Percentiles rank a stretch among this genome's conserved stretches.
Evolutionary conservation across 92 coral and sea anemone species (phyloP).

Genomic region (Porites evermanni): DNA sequence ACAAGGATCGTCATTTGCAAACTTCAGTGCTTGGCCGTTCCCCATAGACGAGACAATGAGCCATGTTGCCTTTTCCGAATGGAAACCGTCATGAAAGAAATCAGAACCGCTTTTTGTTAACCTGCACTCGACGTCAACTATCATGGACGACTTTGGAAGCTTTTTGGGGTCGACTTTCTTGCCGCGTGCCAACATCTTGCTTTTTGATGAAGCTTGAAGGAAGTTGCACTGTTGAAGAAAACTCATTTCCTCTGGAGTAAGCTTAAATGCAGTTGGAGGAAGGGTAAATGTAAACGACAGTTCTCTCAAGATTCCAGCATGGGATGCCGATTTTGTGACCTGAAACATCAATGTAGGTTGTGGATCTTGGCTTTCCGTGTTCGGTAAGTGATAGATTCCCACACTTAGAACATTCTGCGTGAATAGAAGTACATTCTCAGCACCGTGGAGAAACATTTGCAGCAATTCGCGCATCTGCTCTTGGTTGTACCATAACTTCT

Average conservation of each 20-base stretch:
- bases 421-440: conserved; percentile 78
- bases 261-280: conserved; percentile 15
- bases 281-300: neutral
- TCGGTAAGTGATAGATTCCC: conserved; percentile 64
- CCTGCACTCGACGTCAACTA: conserved; percentile 1
- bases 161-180: neutral
- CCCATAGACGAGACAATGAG: no score
- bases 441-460: conserved; percentile 60
- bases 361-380: neutral
- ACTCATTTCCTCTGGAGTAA: conserved; percentile 25
- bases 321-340: conserved; percentile 58
- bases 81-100: neutral
- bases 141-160: conserved; percentile 19
- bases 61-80: neutral
- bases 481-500: conserved; percentile 64
- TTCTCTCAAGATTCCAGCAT: neutral
- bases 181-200: neutral
- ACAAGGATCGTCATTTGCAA: neutral
- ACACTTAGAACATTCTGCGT: conserved; percentile 83
- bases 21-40: no score
- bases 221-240: conserved; percentile 49
- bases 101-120: neutral
- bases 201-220: conserved; percentile 51
- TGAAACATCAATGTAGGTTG: neutral
- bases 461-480: conserved; percentile 69